phyloP scores from a whole-genome alignment of 1,140 invertebrate genomes.

The Scylla paramamosain region DNA sequence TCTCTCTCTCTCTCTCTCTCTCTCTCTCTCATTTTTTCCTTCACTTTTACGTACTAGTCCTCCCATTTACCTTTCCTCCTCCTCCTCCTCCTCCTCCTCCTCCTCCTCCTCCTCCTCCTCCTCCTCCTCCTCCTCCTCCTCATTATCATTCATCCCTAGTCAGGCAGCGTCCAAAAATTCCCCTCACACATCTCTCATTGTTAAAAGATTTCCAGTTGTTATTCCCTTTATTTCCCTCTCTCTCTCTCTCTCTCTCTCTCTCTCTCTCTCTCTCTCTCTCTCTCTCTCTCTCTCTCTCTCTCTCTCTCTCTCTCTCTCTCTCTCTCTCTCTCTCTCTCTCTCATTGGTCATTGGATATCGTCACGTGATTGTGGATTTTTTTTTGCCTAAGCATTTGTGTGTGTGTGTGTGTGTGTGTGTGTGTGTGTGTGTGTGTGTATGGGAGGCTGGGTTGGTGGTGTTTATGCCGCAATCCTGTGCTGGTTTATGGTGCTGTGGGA shows the following conservation, averaged over 20 bases:
- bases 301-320: neutral
- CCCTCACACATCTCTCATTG: too few relatives aligned
- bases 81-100: conserved; percentile 1
- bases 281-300: conserved; percentile 18
- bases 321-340: conserved; percentile 29
- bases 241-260: conserved; percentile 25
- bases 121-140: conserved; percentile 8
- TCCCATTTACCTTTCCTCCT: neutral
- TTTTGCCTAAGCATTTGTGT: neutral
- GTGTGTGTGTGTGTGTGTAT: conserved; percentile 21
- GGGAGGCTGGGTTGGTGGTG: neutral
- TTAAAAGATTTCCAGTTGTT: neutral
- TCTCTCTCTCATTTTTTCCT: neutral
- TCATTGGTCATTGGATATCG: neutral
- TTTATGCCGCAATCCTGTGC: too few relatives aligned
- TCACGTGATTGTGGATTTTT: neutral
- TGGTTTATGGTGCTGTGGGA: too few relatives aligned
- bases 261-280: conserved; percentile 20
- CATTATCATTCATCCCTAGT: neutral
- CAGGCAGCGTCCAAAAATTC: too few relatives aligned
- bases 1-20: neutral
- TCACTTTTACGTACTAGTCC: neutral
- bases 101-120: conserved; percentile 17
- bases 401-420: conserved; percentile 47
- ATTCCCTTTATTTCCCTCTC: neutral